A percentile compares a stretch with the other conserved stretches of the same genome.
Conservation (phyloP, 2,888 invertebrate genomes). For the Nomada ruficornis region DNA sequence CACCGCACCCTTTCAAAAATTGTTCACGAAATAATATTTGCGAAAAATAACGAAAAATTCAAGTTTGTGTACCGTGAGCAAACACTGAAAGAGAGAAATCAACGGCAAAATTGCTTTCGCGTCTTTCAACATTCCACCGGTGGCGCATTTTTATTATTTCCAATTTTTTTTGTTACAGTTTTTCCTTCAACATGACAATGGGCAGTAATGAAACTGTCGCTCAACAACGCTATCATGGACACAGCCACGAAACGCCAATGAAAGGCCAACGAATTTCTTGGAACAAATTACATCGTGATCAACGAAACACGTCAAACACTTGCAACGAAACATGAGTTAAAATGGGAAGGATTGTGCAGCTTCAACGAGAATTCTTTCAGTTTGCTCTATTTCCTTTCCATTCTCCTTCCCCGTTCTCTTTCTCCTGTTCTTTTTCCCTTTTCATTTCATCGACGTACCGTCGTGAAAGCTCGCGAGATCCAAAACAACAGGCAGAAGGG, state of each 20-base stretch:
- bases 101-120: slow-evolving; percentile 36
- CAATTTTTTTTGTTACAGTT: background rate
- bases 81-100: background rate
- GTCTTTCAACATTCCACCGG: slow-evolving; percentile 5
- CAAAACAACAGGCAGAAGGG: slow-evolving; percentile 1
- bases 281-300: slow-evolving; percentile 39
- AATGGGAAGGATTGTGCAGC: slow-evolving; percentile 10
- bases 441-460: slow-evolving; percentile 3
- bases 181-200: background rate
- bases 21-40: background rate
- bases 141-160: slow-evolving; percentile 22
- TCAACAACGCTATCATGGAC: slow-evolving; percentile 27
- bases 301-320: slow-evolving; percentile 11
- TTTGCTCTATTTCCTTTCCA: background rate
- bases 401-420: background rate
- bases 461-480: slow-evolving; percentile 10
- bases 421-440: background rate
- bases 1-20: background rate
- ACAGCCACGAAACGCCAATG: slow-evolving; percentile 3
- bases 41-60: slow-evolving; percentile 13
- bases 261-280: slow-evolving; percentile 34
- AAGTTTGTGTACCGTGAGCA: slow-evolving; percentile 38
- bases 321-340: background rate
- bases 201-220: slow-evolving; percentile 52
- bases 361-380: slow-evolving; percentile 15